A percentile compares a stretch with the other conserved stretches of the same genome.
Conservation (phyloP, 2,797 vertebrate genomes). For the Gila robusta region DNA sequence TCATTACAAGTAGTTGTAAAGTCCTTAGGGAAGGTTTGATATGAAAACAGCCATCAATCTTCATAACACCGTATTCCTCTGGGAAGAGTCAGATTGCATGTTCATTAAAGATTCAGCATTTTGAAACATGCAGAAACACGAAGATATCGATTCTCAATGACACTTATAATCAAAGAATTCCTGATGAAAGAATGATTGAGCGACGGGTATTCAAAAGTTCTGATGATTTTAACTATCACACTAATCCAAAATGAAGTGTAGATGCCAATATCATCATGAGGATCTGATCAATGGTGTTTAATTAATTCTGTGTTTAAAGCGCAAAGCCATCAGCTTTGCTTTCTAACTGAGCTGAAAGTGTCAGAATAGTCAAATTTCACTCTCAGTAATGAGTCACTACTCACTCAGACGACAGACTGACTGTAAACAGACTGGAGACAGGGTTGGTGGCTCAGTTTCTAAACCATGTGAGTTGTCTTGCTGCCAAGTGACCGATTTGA, state of each 20-base stretch:
- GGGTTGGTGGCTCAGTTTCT: not conserved
- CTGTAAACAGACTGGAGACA: not conserved
- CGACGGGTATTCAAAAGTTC: constrained; percentile 37
- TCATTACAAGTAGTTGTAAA: not conserved
- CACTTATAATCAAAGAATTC: constrained; percentile 29
- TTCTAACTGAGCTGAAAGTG: constrained; percentile 18
- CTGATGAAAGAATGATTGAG: constrained; percentile 37
- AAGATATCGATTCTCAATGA: no score
- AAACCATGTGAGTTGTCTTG: constrained; percentile 2
- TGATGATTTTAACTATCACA: constrained; percentile 49
- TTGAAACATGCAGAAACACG: no score
- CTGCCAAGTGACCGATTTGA: not conserved
- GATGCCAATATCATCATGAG: constrained; percentile 31
- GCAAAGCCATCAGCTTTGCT: constrained; percentile 14
- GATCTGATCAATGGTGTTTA: constrained; percentile 40
- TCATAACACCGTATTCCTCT: constrained; percentile 11
- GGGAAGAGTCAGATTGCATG: constrained; percentile 1
- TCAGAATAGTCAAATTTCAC: constrained; percentile 20
- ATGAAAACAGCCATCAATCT: constrained; percentile 26
- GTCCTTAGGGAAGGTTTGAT: constrained; percentile 11
- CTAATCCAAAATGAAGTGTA: constrained; percentile 5
- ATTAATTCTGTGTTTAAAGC: constrained; percentile 25
- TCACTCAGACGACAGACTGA: constrained; percentile 12
- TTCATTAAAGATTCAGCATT: constrained; percentile 1
- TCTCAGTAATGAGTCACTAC: not conserved